Conservation (phyloP, 1,140 invertebrate species). For the Samia ricini region DNA sequence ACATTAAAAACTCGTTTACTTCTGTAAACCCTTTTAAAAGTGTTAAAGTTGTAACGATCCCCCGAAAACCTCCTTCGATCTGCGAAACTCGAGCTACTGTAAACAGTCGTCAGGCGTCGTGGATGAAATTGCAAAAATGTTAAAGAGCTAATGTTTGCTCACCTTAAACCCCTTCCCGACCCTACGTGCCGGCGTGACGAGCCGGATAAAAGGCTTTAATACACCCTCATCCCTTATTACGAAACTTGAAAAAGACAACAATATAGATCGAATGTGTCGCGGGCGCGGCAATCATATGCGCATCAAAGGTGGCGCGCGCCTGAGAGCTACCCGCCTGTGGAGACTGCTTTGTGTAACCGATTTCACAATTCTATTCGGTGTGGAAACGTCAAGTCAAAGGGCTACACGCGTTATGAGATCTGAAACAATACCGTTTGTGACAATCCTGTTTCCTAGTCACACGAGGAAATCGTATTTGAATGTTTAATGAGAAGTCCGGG, state of each 20-base stretch:
- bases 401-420: slow-evolving; percentile 72
- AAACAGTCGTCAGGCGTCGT: slow-evolving; percentile 67
- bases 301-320: slow-evolving; percentile 65
- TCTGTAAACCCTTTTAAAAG: slow-evolving; percentile 48
- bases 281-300: slow-evolving; percentile 74
- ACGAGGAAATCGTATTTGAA: slow-evolving; percentile 66
- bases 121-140: slow-evolving; percentile 77
- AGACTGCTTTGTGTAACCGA: slow-evolving; percentile 57
- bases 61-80: slow-evolving; percentile 44
- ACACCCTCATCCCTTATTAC: slow-evolving; percentile 77
- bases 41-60: slow-evolving; percentile 52
- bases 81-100: slow-evolving; percentile 42
- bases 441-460: slow-evolving; percentile 65
- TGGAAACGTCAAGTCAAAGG: slow-evolving; percentile 70
- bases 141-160: slow-evolving; percentile 77
- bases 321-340: slow-evolving; percentile 65
- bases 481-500: slow-evolving; percentile 60
- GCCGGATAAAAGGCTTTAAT: slow-evolving; percentile 77
- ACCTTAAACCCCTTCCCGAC: slow-evolving; percentile 76
- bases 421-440: slow-evolving; percentile 72
- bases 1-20: slow-evolving; percentile 58
- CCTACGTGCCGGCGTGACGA: slow-evolving; percentile 71
- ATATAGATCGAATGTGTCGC: slow-evolving; percentile 76
- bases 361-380: slow-evolving; percentile 55
- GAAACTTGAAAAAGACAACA: slow-evolving; percentile 78